Conservation (phyloP, 2,797 vertebrate species). For the Periophthalmus magnuspinnatus region DNA sequence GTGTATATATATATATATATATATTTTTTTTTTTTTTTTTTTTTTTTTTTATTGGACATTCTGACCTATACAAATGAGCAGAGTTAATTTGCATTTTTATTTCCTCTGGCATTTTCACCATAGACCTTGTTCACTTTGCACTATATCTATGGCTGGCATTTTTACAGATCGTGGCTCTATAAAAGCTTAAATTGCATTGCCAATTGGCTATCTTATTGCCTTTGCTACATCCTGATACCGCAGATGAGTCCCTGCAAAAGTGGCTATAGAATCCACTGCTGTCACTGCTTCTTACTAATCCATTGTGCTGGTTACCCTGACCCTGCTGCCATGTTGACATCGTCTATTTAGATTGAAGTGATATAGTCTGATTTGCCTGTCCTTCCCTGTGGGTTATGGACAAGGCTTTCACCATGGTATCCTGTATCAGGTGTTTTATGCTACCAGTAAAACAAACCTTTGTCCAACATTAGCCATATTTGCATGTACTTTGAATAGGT, state of each 20-base stretch:
- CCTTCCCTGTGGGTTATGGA: conserved; percentile 14
- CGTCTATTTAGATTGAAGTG: conserved; percentile 29
- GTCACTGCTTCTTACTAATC: conserved; percentile 4
- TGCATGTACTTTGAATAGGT: neutral
- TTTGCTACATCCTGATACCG: conserved; percentile 1
- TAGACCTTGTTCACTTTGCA: neutral
- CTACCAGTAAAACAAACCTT: neutral
- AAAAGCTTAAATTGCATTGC: conserved; percentile 1
- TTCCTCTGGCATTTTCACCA: conserved; percentile 1
- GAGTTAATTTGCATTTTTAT: conserved; percentile 1
- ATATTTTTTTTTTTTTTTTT: too few species aligned
- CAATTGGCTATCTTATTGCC: neutral
- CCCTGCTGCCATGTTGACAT: conserved; percentile 12
- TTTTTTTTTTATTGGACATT: neutral
- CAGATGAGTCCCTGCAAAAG: neutral
- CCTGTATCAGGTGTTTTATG: conserved; percentile 11
- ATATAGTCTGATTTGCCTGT: conserved; percentile 11
- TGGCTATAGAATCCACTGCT: neutral
- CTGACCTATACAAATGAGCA: neutral
- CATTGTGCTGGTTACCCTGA: conserved; percentile 12
- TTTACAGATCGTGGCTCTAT: neutral
- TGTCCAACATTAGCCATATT: conserved; percentile 11
- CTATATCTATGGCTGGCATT: neutral
- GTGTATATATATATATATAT: too few species aligned
- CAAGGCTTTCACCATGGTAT: conserved; percentile 6